phyloP scores from a whole-genome alignment of 1,140 invertebrate species.

The Radopholus similis region DNA sequence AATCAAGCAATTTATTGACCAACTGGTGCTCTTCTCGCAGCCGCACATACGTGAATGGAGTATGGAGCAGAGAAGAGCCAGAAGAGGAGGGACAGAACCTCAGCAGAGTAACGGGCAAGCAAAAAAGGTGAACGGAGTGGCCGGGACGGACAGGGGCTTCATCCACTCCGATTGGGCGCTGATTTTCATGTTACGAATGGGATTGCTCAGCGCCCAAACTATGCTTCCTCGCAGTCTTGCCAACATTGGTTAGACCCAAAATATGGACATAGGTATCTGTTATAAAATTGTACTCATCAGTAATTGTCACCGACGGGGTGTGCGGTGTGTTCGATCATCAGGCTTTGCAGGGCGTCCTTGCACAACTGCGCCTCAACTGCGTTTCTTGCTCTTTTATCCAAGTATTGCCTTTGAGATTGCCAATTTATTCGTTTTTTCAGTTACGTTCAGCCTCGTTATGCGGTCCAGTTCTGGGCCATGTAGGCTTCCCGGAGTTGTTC shows the following conservation, averaged over 20 bases:
- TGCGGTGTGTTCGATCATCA: constrained; percentile 73
- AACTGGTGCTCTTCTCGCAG: not conserved
- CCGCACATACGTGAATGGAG: not conserved
- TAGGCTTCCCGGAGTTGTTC: constrained; percentile 73
- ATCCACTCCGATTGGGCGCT: constrained; percentile 72
- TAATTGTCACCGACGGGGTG: constrained; percentile 77
- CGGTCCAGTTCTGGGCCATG: constrained; percentile 64
- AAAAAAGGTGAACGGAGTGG: not conserved
- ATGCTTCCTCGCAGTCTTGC: constrained; percentile 56
- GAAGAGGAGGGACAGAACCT: not conserved
- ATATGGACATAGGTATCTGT: not conserved
- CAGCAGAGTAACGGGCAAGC: not conserved
- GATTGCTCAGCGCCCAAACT: constrained; percentile 73
- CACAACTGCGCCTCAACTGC: constrained; percentile 67
- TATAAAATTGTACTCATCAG: no score
- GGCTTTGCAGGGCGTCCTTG: constrained; percentile 67
- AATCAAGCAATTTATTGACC: not conserved
- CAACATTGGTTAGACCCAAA: not conserved
- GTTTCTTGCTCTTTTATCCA: constrained; percentile 77
- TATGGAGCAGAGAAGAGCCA: not conserved
- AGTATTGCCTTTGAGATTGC: constrained; percentile 62
- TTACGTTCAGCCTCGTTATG: constrained; percentile 21
- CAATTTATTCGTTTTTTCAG: constrained; percentile 66
- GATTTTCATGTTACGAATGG: constrained; percentile 76
- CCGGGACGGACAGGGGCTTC: constrained; percentile 36